Percentiles rank a stretch among this genome's conserved stretches.
phyloP scores from a whole-genome alignment of 2,888 invertebrate genomes.

The Mesoligia furuncula region DNA sequence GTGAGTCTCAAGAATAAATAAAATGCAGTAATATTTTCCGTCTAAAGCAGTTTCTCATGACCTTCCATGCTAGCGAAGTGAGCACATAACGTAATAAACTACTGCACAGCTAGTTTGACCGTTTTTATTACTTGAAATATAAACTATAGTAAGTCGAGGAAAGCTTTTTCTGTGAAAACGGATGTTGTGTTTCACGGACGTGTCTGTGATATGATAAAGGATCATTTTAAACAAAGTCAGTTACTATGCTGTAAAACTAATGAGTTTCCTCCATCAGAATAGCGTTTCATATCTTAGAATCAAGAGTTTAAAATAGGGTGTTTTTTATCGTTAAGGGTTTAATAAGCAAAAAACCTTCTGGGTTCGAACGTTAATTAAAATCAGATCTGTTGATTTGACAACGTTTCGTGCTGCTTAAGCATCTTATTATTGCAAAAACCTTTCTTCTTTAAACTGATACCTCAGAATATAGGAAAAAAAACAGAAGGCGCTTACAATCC shows the following conservation, averaged over 20 bases:
- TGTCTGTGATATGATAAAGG: not conserved
- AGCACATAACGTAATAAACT: conserved; percentile 44
- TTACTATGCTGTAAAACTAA: not conserved
- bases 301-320: too few relatives aligned
- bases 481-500: not conserved
- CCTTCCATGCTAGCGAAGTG: conserved; percentile 51
- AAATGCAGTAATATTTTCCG: conserved; percentile 44
- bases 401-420: not conserved
- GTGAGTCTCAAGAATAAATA: conserved; percentile 46
- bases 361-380: not conserved
- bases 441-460: not conserved
- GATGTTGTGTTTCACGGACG: not conserved
- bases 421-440: not conserved
- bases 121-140: conserved; percentile 30
- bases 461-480: not conserved
- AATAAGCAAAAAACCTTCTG: not conserved
- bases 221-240: not conserved
- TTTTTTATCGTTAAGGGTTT: not conserved
- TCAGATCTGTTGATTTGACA: not conserved
- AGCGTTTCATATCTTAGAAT: not conserved
- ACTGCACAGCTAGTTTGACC: conserved; percentile 28
- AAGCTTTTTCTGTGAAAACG: not conserved
- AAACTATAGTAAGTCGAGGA: not conserved
- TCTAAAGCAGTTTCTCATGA: conserved; percentile 53
- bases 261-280: not conserved